These are phyloP conservation scores for Agrochola circellaris DNA, from an alignment of 2,888 invertebrate genomes.

Conservation along the genomic window DNA sequence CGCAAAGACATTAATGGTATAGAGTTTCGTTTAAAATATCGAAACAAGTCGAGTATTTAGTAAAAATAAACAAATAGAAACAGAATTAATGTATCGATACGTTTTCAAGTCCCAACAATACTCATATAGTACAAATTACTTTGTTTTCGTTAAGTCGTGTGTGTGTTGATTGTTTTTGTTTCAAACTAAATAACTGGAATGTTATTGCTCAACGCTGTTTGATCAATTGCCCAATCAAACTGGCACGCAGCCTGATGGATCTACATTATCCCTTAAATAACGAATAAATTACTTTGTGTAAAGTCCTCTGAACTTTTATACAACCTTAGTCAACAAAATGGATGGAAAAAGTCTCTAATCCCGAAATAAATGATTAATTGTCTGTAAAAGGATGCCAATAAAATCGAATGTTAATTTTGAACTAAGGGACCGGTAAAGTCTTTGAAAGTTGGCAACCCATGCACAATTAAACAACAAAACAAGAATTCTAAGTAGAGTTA, in stretches of 20 bases:
- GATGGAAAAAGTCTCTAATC: slow-evolving; percentile 21
- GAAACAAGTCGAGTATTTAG: background rate
- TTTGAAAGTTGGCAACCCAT: slow-evolving; percentile 10
- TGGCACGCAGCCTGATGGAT: slow-evolving; percentile 39
- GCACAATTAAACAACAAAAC: slow-evolving; percentile 42
- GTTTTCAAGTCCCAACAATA: slow-evolving; percentile 3
- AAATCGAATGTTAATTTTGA: slow-evolving; percentile 23
- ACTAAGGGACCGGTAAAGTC: background rate
- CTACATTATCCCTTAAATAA: slow-evolving; percentile 34
- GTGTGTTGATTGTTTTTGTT: slow-evolving; percentile 54
- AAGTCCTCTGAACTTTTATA: slow-evolving; percentile 22
- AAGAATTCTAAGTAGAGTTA: slow-evolving; percentile 20
- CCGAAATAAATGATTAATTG: slow-evolving; percentile 14
- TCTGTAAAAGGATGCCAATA: background rate
- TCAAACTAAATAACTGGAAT: slow-evolving; percentile 57
- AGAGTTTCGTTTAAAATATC: background rate
- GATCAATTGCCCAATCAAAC: slow-evolving; percentile 56
- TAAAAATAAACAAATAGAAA: background rate
- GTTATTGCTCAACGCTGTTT: slow-evolving; percentile 44
- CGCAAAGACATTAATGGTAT: background rate
- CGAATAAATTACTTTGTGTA: slow-evolving; percentile 33
- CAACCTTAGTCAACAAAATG: slow-evolving; percentile 15
- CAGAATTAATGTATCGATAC: slow-evolving; percentile 23
- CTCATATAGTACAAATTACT: slow-evolving; percentile 6
- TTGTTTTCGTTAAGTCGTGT: slow-evolving; percentile 47